These are phyloP conservation scores for Pogonognathellus flavescens DNA, from an alignment of 1,140 invertebrate genomes.

Conservation along the genomic window DNA sequence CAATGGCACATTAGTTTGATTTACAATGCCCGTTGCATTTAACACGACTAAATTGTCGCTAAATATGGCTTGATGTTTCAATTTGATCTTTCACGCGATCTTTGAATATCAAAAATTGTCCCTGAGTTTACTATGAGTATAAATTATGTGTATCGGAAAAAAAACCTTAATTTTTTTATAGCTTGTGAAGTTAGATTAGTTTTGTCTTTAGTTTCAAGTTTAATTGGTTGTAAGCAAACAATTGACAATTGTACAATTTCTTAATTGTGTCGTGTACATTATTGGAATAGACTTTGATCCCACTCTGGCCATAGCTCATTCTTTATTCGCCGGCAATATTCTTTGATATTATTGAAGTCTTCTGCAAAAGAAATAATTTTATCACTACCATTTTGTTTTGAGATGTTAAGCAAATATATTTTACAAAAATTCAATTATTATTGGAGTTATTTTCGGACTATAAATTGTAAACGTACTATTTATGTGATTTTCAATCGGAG, in stretches of 20 bases:
- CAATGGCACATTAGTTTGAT: not conserved
- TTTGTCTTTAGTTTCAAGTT: not conserved
- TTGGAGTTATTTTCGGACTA: not conserved
- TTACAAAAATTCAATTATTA: constrained; percentile 16
- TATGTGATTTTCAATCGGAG: constrained; percentile 34
- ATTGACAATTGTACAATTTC: not conserved
- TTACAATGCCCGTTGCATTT: not conserved
- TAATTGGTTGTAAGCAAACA: too few relatives aligned
- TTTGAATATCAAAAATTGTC: too few relatives aligned
- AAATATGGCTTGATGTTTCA: not conserved
- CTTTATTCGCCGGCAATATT: constrained; percentile 48
- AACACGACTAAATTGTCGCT: not conserved
- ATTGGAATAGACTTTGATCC: constrained; percentile 3
- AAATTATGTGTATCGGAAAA: too few relatives aligned
- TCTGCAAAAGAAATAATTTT: not conserved
- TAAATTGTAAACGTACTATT: constrained; percentile 1
- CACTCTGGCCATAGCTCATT: constrained; percentile 54
- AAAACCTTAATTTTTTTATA: too few relatives aligned
- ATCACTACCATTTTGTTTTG: not conserved
- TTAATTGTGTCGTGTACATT: not conserved
- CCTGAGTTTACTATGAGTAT: not conserved
- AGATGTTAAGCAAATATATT: not conserved
- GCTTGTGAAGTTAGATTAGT: not conserved
- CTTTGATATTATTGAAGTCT: constrained; percentile 50
- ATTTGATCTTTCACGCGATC: too few relatives aligned